These are phyloP conservation scores for Phrynocephalus versicolor DNA, from an alignment of 2,113 vertebrate genomes.

Conservation along the genomic window DNA sequence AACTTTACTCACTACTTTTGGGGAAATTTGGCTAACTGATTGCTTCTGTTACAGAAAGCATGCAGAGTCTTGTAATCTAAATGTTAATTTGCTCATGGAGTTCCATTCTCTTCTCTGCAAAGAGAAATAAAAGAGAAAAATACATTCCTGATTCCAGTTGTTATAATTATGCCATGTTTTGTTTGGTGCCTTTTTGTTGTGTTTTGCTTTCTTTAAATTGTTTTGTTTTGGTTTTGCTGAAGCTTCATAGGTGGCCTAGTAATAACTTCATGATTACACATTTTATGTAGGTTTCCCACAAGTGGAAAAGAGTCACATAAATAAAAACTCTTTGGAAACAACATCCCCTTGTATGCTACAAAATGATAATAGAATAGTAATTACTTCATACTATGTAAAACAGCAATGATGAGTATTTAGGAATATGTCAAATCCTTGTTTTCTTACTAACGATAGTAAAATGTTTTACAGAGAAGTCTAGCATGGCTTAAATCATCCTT, in stretches of 20 bases:
- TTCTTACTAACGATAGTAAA: constrained; percentile 28
- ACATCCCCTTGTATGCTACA: constrained; percentile 13
- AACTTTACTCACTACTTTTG: constrained; percentile 17
- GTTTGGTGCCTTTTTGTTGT: neutral
- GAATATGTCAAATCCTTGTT: constrained; percentile 41
- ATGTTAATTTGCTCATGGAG: neutral
- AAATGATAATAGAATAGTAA: constrained; percentile 12
- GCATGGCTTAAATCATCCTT: constrained; percentile 26
- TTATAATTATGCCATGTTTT: constrained; percentile 37
- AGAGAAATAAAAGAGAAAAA: constrained; percentile 37
- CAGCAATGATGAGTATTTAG: constrained; percentile 42
- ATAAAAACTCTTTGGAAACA: constrained; percentile 23
- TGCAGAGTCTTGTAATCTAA: constrained; percentile 6
- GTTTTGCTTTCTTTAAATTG: constrained; percentile 39
- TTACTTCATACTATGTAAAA: constrained; percentile 37
- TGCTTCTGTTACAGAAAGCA: constrained; percentile 17
- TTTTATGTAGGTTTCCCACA: neutral
- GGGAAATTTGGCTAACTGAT: constrained; percentile 38
- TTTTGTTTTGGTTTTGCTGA: constrained; percentile 32
- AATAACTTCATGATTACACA: constrained; percentile 12
- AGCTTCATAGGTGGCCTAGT: neutral
- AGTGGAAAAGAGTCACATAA: neutral
- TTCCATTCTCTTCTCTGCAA: constrained; percentile 28
- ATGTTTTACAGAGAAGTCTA: constrained; percentile 10
- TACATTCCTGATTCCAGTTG: constrained; percentile 18